A percentile compares a stretch with the other conserved stretches of the same genome.
phyloP scores from a whole-genome alignment of 1,140 invertebrate species.

The Chymomyza costata region DNA sequence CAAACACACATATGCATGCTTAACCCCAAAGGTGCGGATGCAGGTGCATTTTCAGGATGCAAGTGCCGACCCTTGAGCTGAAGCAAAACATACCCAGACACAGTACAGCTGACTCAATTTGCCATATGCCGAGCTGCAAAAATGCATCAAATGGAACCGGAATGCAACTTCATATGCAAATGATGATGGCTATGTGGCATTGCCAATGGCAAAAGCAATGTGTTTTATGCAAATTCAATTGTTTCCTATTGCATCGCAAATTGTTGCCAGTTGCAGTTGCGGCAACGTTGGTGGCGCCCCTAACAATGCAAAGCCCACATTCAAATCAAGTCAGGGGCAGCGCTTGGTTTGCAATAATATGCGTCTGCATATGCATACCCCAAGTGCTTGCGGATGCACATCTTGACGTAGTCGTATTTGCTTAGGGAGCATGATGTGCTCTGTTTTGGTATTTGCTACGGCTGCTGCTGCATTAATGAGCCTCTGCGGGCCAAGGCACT shows the following conservation, averaged over 20 bases:
- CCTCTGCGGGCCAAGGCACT: neutral
- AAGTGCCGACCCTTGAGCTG: too few species aligned
- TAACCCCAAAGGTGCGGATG: too few species aligned
- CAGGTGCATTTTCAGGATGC: too few species aligned
- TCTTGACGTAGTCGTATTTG: too few species aligned
- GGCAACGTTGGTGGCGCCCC: conserved; percentile 2
- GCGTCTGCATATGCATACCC: conserved; percentile 8
- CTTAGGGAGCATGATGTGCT: too few species aligned
- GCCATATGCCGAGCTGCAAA: conserved; percentile 1
- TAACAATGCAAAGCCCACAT: too few species aligned
- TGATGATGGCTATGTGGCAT: too few species aligned
- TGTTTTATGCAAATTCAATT: conserved; percentile 72
- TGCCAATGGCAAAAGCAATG: conserved; percentile 42
- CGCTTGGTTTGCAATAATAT: neutral
- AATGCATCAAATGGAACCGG: conserved; percentile 29
- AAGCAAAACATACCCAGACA: too few species aligned
- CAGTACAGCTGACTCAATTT: too few species aligned
- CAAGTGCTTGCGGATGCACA: neutral
- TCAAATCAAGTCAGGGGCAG: too few species aligned
- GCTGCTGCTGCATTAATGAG: conserved; percentile 11
- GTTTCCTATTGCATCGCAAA: conserved; percentile 67
- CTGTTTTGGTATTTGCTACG: neutral
- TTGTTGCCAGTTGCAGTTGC: conserved; percentile 39
- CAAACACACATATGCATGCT: too few species aligned
- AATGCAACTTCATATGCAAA: too few species aligned